Evolutionary conservation across 2,113 vertebrate species (phyloP).

Genomic region (Halcyon malimbica): DNA sequence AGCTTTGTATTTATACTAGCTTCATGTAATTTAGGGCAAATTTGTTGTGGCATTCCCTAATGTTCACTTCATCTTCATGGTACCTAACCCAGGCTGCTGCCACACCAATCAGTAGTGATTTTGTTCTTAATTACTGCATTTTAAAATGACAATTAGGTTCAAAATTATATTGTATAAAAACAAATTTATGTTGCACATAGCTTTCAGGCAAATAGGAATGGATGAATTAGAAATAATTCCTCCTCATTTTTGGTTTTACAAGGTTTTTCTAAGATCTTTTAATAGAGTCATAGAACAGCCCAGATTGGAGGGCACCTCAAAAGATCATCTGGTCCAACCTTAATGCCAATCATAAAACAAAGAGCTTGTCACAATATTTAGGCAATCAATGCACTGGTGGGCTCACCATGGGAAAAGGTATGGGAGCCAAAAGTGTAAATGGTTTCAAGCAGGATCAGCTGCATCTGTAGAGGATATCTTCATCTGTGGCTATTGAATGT

Average conservation of each 20-base stretch:
- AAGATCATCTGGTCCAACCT: background rate
- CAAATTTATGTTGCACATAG: background rate
- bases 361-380: background rate
- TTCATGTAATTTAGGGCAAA: conserved; percentile 4
- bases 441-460: background rate
- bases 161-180: background rate
- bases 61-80: background rate
- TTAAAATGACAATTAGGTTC: conserved; percentile 19
- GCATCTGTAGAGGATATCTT: background rate
- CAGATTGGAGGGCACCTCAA: background rate
- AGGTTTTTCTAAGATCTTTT: background rate
- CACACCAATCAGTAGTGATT: background rate
- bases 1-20: conserved; percentile 18
- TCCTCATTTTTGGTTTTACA: background rate
- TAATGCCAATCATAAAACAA: background rate
- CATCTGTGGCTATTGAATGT: background rate
- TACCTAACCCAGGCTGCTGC: background rate
- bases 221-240: background rate
- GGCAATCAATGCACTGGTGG: background rate
- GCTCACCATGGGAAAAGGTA: background rate
- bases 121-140: background rate
- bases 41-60: background rate
- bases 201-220: background rate
- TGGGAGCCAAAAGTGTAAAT: background rate
- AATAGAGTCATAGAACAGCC: background rate